A percentile compares a stretch with the other conserved stretches of the same genome.
Evolutionary conservation across 2,888 invertebrate species (phyloP).

Genomic region (Acleris cristana): DNA sequence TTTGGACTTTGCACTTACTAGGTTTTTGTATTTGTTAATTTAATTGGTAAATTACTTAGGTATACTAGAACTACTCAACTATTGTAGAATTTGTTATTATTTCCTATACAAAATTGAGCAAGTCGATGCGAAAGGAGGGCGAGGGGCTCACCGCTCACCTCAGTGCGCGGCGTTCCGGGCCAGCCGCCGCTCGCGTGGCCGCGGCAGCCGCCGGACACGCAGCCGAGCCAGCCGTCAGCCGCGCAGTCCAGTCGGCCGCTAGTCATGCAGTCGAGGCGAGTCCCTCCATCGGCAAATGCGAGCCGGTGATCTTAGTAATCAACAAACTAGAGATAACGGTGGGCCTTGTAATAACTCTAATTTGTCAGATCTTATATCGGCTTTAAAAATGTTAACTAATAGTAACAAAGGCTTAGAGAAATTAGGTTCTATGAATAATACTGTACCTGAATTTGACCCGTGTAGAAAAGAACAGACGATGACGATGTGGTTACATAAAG

Average conservation of each 20-base stretch:
- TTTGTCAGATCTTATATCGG: neutral
- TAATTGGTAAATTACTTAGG: no score
- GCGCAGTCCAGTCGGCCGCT: neutral
- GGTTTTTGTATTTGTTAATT: no score
- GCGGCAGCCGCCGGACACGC: neutral
- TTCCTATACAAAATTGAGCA: no score
- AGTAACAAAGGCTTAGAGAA: neutral
- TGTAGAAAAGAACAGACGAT: conserved; percentile 8
- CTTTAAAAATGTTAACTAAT: neutral
- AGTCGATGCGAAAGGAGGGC: no score
- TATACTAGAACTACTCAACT: no score
- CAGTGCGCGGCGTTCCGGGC: no score
- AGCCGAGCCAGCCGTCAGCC: neutral
- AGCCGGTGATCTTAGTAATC: neutral
- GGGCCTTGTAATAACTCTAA: neutral
- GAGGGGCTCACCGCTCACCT: no score
- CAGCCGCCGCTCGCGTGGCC: neutral
- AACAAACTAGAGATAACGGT: neutral
- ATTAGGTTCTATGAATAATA: neutral
- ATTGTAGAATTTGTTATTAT: no score
- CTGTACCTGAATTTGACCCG: conserved; percentile 22
- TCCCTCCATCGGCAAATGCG: neutral
- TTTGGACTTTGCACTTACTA: no score
- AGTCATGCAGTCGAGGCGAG: neutral
- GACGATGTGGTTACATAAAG: conserved; percentile 18